phyloP scores from a whole-genome alignment of 2,113 vertebrate species.

The Phaetusa simplex region DNA sequence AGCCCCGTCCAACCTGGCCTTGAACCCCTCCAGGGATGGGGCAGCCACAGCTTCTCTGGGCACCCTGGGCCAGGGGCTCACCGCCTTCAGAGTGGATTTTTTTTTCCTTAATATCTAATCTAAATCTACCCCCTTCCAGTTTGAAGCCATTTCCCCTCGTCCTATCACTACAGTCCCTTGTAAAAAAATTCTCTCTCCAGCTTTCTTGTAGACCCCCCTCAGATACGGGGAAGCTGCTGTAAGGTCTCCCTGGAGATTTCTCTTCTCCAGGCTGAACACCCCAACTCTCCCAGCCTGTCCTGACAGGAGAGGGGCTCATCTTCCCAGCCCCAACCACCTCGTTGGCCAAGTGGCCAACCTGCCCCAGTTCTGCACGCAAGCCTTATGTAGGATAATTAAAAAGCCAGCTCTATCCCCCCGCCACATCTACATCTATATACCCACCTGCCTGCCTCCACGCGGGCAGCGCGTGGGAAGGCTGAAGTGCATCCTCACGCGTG shows the following conservation, averaged over 20 bases:
- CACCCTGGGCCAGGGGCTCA: no score
- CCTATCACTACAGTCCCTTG: no score
- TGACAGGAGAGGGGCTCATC: not conserved
- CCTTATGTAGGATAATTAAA: not conserved
- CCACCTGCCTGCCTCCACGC: not conserved
- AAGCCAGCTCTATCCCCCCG: not conserved
- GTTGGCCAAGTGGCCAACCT: fast-evolving
- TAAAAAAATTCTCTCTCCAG: no score
- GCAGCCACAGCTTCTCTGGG: no score
- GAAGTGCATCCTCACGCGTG: fast-evolving
- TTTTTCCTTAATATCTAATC: no score
- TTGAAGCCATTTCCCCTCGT: no score
- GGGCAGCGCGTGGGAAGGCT: not conserved
- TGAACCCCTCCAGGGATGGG: no score
- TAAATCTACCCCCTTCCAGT: no score
- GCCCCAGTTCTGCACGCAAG: not conserved
- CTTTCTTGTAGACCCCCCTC: not conserved
- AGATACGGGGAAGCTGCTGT: not conserved
- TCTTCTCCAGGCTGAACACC: not conserved
- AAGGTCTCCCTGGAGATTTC: not conserved
- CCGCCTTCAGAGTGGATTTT: no score
- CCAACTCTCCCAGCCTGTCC: not conserved
- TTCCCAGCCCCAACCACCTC: not conserved
- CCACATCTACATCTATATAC: fast-evolving
- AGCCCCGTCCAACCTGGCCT: no score